Conservation (phyloP, 1,140 invertebrate genomes). For the Eufriesea mexicana region DNA sequence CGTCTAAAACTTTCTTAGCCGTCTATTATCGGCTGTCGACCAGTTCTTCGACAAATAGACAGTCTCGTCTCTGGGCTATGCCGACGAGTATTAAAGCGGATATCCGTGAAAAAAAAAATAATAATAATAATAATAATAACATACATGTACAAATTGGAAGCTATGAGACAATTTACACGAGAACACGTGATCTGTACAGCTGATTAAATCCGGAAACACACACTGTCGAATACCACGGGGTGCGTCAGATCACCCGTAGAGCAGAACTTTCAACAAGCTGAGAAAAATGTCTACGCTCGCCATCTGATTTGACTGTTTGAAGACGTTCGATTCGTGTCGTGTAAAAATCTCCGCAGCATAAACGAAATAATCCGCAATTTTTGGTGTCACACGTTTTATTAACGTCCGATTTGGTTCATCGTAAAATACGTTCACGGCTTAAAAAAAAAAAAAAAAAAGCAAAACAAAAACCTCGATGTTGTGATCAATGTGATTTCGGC, state of each 20-base stretch:
- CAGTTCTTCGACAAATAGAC: conserved; percentile 36
- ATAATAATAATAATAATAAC: background rate
- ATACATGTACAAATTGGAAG: conserved; percentile 13
- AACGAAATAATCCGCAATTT: conserved; percentile 40
- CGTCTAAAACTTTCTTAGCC: conserved; percentile 64
- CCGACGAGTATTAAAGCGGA: conserved; percentile 9
- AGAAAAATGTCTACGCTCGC: conserved; percentile 38
- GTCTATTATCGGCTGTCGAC: conserved; percentile 45
- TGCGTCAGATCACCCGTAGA: conserved; percentile 20
- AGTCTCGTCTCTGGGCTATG: conserved; percentile 29
- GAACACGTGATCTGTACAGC: conserved; percentile 24
- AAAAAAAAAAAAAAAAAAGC: conserved; percentile 16
- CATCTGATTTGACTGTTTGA: conserved; percentile 32
- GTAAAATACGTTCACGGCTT: conserved; percentile 60
- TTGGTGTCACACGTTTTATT: conserved; percentile 57
- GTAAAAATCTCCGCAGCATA: conserved; percentile 36
- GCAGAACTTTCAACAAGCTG: conserved; percentile 35
- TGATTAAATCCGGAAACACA: conserved; percentile 36
- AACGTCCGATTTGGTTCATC: conserved; percentile 53
- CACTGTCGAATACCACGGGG: conserved; percentile 28
- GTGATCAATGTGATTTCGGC: conserved; percentile 72
- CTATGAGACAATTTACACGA: conserved; percentile 23
- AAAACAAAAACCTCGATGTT: conserved; percentile 68
- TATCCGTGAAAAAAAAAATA: conserved; percentile 7
- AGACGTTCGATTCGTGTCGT: conserved; percentile 51